phyloP scores from a whole-genome alignment of 2,888 invertebrate species.

The Linnaemya tessellans region DNA sequence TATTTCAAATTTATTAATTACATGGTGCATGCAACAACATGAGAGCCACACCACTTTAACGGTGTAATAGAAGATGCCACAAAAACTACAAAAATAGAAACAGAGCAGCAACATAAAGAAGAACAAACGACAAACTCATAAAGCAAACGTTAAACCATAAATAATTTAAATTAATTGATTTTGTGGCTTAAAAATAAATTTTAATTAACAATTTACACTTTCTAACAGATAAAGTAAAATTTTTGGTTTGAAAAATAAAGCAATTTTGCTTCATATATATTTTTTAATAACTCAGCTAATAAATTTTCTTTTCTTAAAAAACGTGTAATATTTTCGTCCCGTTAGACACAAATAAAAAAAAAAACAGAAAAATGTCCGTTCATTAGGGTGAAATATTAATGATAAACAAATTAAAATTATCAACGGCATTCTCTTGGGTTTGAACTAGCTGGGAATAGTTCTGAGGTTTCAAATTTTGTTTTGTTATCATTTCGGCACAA shows the following conservation, averaged over 20 bases:
- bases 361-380: no score
- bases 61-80: slow-evolving; percentile 52
- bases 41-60: slow-evolving; percentile 21
- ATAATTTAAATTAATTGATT: slow-evolving; percentile 71
- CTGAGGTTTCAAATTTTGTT: no score
- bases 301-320: not conserved
- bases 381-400: no score
- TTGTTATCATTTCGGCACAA: no score
- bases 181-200: slow-evolving; percentile 66
- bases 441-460: no score
- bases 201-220: slow-evolving; percentile 62
- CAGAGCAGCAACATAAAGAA: not conserved
- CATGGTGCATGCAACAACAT: slow-evolving; percentile 46
- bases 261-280: no score
- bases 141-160: slow-evolving; percentile 57
- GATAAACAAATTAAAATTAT: no score
- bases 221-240: no score
- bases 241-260: no score
- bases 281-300: not conserved
- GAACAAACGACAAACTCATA: slow-evolving; percentile 16
- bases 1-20: slow-evolving; percentile 68
- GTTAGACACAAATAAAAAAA: no score
- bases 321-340: no score
- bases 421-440: no score
- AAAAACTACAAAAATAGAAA: slow-evolving; percentile 9